Evolutionary conservation across 1,140 invertebrate species (phyloP).

Genomic region (Kradibia gibbosae): DNA sequence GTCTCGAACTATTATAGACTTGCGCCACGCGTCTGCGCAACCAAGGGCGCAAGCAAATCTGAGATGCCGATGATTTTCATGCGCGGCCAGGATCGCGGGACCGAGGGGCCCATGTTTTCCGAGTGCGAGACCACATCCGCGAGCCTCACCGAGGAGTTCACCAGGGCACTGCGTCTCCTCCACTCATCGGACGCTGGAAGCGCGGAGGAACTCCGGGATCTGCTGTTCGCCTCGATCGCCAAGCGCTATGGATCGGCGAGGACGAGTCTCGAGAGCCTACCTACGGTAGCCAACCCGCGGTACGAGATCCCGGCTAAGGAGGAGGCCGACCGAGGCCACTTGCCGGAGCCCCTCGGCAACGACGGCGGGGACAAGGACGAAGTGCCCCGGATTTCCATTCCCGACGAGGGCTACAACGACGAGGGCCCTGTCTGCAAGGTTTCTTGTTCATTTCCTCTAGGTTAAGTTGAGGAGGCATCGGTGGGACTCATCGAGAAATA

Average conservation of each 20-base stretch:
- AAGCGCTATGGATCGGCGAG: conserved; percentile 51
- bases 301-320: not conserved
- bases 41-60: no score
- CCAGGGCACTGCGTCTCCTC: conserved; percentile 54
- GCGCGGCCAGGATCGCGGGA: not conserved
- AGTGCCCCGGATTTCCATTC: conserved; percentile 64
- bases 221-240: conserved; percentile 57
- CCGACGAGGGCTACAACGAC: conserved; percentile 59
- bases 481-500: no score
- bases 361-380: conserved; percentile 53
- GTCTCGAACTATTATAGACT: no score
- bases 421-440: conserved; percentile 59
- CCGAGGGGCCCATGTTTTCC: not conserved
- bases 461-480: no score
- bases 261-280: conserved; percentile 47
- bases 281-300: conserved; percentile 34
- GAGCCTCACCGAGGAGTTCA: conserved; percentile 28
- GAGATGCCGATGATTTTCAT: no score
- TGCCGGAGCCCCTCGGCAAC: conserved; percentile 2
- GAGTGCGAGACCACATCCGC: not conserved
- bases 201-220: conserved; percentile 54
- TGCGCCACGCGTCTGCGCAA: no score
- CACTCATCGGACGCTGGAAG: conserved; percentile 58
- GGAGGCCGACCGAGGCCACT: not conserved
- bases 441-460: not conserved